These are phyloP conservation scores for Calidris pugnax DNA, from an alignment of 2,113 vertebrate species.

Conservation along the genomic window DNA sequence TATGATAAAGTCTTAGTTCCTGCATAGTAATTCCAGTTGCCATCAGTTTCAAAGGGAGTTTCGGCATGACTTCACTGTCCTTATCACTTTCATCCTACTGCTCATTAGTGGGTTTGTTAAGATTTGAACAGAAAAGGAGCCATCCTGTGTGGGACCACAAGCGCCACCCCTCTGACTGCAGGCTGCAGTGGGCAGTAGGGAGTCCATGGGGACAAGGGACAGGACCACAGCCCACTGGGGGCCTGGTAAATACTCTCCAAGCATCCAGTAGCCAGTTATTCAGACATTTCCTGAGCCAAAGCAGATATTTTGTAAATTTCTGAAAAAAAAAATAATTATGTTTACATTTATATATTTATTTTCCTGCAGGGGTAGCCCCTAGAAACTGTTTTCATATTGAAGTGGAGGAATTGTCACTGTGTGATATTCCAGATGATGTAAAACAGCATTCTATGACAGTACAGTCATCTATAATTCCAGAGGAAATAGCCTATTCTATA, in stretches of 20 bases:
- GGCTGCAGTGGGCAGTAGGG: neutral
- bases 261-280: neutral
- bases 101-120: neutral
- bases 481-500: neutral
- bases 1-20: neutral
- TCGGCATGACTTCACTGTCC: neutral
- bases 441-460: neutral
- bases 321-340: accelerated
- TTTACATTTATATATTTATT: neutral
- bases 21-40: neutral
- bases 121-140: neutral
- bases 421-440: neutral
- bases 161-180: neutral
- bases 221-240: neutral
- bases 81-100: neutral
- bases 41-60: neutral
- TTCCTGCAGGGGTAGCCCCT: neutral
- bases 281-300: neutral
- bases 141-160: neutral
- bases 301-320: neutral
- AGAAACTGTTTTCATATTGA: neutral
- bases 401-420: neutral
- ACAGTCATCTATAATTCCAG: neutral
- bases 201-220: accelerated
- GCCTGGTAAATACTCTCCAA: neutral